Evolutionary conservation across 1,140 invertebrate species (phyloP), one percentile per base, ranked within the genome.

Genomic region (Nephotettix cincticeps): DNA sequence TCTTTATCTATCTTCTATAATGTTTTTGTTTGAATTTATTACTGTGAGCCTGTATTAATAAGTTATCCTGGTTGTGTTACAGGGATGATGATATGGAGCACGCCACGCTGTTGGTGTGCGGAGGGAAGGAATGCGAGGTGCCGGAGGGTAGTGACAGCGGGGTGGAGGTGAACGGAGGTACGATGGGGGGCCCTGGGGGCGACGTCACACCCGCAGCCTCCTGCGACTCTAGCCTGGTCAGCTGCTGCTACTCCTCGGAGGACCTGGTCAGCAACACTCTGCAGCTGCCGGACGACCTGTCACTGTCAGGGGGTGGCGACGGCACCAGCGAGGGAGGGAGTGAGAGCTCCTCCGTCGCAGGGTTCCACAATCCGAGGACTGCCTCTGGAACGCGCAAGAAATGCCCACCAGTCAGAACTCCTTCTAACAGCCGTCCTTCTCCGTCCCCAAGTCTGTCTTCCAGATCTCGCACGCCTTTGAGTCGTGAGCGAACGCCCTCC

Each of bases 61-160:
- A n/a, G n/a, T n/a, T n/a, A n/a, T n/a, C n/a, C n/a, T n/a, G 4
- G 32, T 36, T 36, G 14, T 36, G 32, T 36, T 36, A 14, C 32
- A 36, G 32, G 14, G 32, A 36, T 4, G 47, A 51, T 51, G 47
- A 4, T 17, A 51, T 51, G 47, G 47, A 51, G 47, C n/a, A n/a
- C 19, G 47, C 47, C 6, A n/a, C 21, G 3, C 6, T 51, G 47
- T 17, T 4, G 3, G 47, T 51, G 14, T 36, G 4, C 32, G 4
- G 32, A 36, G 32, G 32, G 32, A 51, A 51, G 47, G 47, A 51
- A n/a, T 17, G 14, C n/a, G 47, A 51, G 47, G 21, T 51, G 47
- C 47, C 47, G 47, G 89, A 91, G 69, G 91, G 90, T 29, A 92
- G 90, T 76, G 91, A 93, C 76, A 92, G 91, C 75, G 91, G 91